Evolutionary conservation across 2,888 invertebrate species (phyloP).

Genomic region (Harpalus rufipes): DNA sequence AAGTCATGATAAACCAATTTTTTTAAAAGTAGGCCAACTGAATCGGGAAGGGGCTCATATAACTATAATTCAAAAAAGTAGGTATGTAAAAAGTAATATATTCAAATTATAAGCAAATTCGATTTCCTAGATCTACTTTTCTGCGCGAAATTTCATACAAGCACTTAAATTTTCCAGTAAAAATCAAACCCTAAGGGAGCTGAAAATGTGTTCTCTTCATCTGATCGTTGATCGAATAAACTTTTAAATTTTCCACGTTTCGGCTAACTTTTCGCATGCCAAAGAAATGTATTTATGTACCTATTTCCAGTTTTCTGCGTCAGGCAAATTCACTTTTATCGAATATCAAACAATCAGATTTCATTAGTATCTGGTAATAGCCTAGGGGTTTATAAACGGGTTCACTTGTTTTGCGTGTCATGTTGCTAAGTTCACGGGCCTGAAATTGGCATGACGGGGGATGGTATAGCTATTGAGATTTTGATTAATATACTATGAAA

Average conservation of each 20-base stretch:
- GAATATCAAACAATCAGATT: constrained; percentile 28
- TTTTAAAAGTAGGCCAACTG: no score
- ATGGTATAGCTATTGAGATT: background rate
- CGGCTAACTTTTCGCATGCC: background rate
- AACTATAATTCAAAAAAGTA: no score
- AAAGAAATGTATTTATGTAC: constrained; percentile 22
- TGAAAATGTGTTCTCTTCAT: constrained; percentile 8
- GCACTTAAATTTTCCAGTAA: constrained; percentile 29
- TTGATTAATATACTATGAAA: background rate
- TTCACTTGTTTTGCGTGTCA: constrained; percentile 8
- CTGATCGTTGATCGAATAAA: constrained; percentile 43
- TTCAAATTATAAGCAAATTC: background rate
- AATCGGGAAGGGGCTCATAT: no score
- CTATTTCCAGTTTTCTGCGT: constrained; percentile 40
- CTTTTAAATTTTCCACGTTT: constrained; percentile 28
- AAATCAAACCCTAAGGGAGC: constrained; percentile 12
- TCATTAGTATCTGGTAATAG: background rate
- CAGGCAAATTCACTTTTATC: constrained; percentile 15
- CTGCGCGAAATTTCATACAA: background rate
- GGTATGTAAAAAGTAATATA: no score
- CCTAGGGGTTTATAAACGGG: background rate
- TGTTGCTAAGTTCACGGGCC: background rate
- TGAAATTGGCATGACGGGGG: background rate
- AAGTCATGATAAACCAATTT: no score
- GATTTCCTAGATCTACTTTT: background rate